Evolutionary conservation across 2,888 invertebrate genomes (phyloP).

Genomic region (Acanthoscelides obtectus): DNA sequence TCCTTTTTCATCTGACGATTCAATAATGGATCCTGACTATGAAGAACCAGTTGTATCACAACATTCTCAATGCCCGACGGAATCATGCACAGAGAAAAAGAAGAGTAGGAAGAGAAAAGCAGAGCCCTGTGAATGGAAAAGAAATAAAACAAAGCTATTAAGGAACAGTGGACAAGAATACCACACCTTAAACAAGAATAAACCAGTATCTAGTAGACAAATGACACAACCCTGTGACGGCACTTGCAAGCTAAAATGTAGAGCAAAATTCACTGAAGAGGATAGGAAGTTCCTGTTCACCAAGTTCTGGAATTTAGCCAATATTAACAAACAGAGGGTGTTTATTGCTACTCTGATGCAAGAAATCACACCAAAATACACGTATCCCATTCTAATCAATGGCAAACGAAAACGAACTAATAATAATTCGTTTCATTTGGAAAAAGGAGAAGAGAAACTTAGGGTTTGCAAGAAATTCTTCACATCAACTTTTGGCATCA

Average conservation of each 20-base stretch:
- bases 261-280: conserved; percentile 1
- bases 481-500: conserved; percentile 3
- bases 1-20: too few species aligned
- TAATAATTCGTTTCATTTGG: conserved; percentile 6
- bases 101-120: too few species aligned
- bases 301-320: conserved; percentile 3
- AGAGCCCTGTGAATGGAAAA: too few species aligned
- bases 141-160: not conserved
- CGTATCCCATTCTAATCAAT: not conserved
- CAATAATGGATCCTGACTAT: too few species aligned
- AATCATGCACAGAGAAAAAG: too few species aligned
- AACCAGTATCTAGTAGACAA: not conserved
- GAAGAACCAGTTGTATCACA: not conserved
- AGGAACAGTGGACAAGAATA: conserved; percentile 7
- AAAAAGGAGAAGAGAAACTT: not conserved
- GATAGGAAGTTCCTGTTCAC: not conserved
- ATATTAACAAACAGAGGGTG: conserved; percentile 3
- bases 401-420: conserved; percentile 1
- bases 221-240: not conserved
- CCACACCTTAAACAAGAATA: not conserved
- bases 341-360: conserved; percentile 1
- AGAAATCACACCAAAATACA: not conserved
- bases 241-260: conserved; percentile 3
- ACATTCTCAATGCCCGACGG: not conserved
- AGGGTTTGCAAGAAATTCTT: conserved; percentile 6